These are phyloP conservation scores for Portunus trituberculatus DNA, from an alignment of 1,140 invertebrate species.

Conservation along the genomic window DNA sequence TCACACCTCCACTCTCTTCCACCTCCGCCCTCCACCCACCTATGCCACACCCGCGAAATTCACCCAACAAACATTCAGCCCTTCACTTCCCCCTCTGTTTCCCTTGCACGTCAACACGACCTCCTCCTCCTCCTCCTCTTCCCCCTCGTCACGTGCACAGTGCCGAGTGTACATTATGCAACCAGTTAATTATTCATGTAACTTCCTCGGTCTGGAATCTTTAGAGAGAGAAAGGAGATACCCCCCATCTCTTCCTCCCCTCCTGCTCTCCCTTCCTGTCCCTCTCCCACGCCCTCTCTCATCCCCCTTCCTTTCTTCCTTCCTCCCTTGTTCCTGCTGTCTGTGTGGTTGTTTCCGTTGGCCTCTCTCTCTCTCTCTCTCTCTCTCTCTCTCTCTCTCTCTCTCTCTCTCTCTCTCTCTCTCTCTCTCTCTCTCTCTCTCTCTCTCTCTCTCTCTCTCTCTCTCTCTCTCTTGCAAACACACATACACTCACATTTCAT, in stretches of 20 bases:
- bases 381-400: conserved; percentile 3
- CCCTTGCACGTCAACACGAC: neutral
- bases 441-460: too few species aligned
- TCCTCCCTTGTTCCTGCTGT: neutral
- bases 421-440: neutral
- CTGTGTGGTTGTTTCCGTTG: neutral
- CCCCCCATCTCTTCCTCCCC: neutral
- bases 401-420: neutral
- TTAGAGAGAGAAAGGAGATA: neutral
- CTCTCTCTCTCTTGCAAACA: too few species aligned
- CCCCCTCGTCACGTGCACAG: neutral
- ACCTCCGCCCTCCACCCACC: too few species aligned
- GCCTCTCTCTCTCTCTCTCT: neutral
- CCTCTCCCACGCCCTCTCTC: neutral
- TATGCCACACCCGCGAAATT: too few species aligned
- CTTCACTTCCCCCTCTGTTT: neutral
- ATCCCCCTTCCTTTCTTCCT: neutral
- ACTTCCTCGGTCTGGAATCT: neutral
- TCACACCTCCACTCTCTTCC: too few species aligned
- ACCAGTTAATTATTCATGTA: conserved; percentile 2
- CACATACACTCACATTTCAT: too few species aligned
- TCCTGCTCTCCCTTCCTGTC: neutral
- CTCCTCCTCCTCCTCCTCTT: neutral
- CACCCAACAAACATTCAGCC: neutral
- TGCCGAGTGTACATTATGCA: neutral